Base-by-base conservation (phyloP, 2,113 vertebrate species). In the Columba janthina region DNA sequence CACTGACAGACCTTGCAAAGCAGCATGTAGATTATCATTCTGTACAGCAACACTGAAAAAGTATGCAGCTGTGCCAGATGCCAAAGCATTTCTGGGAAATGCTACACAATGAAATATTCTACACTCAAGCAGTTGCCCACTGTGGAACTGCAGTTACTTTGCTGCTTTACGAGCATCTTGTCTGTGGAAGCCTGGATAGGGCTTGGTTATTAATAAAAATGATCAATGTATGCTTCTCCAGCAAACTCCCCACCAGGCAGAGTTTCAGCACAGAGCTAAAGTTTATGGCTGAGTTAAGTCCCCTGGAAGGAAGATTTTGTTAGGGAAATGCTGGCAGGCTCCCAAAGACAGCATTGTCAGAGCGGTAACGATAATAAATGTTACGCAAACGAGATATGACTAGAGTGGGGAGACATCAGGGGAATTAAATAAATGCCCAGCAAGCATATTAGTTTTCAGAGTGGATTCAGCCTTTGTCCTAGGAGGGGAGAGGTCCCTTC, bases 281-380 rank as follows among this genome's bases (percentile, higher is more conserved):
- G 88, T 92, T 95, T 93, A 93, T 50, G 61, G 90, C 80, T 89
- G 93, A 89, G 76, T 84, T 36, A 87, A 92, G 64, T 87, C 80
- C 87, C 57, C 60, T 93, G 85, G 92, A 93, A 94, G 54, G 88
- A 92, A 86, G 93, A 58, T 95, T 96, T 95, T 96, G 94, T 93
- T 90, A 84, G 92, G 88, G 73, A 93, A 93, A 73, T n/a, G 80
- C 90, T 96, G 96, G 96, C 96, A 94, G 86, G 73, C 40, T 93
- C 90, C 95, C 96, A 96, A 90, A 78, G 77, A 86, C 12, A 96
- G 90, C 90, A 92, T 38, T 94, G 85, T 32, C 53, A 93, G 82
- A 95, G 91, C 86, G 66, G 54, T 93, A 96, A 94, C 72, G 94
- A 81, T 87, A 93, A 94, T 90, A 96, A 93, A 95, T 85, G 93